Base-by-base conservation (phyloP, 2,797 vertebrate species). In the Psittacula echo region DNA sequence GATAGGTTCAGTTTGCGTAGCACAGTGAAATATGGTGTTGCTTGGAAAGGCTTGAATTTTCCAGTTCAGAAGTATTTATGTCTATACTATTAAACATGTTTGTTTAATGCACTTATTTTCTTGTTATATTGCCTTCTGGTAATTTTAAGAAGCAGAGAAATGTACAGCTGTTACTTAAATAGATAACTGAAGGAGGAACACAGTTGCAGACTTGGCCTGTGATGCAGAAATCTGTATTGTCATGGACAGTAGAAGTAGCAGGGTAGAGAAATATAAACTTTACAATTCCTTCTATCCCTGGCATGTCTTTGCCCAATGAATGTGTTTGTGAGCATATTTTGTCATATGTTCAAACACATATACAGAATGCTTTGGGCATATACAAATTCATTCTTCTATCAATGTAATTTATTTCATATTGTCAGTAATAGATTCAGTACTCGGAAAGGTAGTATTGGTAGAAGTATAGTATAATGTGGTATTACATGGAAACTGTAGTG, bases 221-320 rank as follows among this genome's bases (percentile, higher is more conserved):
- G 34, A 19, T 61, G 26, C 72, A 66, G 62, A 8, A 66, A 66
- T n/a, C 16, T 21, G 8, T 34, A 13, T 9, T 17, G 27, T 34
- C 2, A 0, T 9, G 39, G 48, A 22, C 9, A 68, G 14, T 18
- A 60, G 29, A 68, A 68, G 17, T 26, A 54, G 5, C 1, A 0
- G 5, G 3, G 2, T n/a, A 12, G 4, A 23, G 32, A 53, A 85
- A 30, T 56, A 50, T 0, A 67, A 50, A 64, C 27, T 26, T 70
- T 34, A 56, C 24, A 77, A 87, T 80, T 68, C 32, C 48, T 85
- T 71, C 41, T 32, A 19, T 62, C 73, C 14, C 13, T 94, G 39
- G 8, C 8, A 48, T 29, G 16, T 62, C 22, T 64, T 11, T 79
- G 13, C 61, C 22, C n/a, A 47, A 62, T 30, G 26, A 85, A 44